Base-by-base conservation (phyloP, 2,797 vertebrate species). In the Liasis olivaceus region DNA sequence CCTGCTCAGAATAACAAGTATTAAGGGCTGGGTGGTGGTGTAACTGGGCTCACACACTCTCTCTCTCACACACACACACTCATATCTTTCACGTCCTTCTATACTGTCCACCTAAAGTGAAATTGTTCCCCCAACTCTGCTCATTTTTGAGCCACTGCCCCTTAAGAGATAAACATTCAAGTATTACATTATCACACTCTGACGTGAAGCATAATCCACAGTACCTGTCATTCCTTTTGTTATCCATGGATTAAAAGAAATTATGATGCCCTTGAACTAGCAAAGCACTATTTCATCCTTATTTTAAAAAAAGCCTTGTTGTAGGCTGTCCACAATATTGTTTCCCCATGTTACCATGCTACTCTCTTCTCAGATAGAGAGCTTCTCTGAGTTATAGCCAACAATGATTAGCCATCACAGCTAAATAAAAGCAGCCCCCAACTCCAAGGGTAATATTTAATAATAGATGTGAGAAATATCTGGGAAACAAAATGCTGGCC, bases 1-100 rank as follows among this genome's bases (percentile, higher is more conserved):
- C 85, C 85, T 90, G 92, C 69, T 89, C 92, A 91, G 89, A 93
- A 93, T 93, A 90, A 88, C 31, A 93, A 93, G 89, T 81, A 93
- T 12, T 63, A 63, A 58, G 59, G 12, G 66, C 31, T 92, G 59
- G 24, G 77, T 51, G 54, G 59, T 9, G 31, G 72, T 60, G 81
- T 31, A 60, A 36, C 72, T 77, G 17, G 31, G 15, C 14, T 0
- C n/a, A 15, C 64, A 2, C n/a, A 3, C 14, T 1, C 72, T 20
- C 2, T 4, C 42, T 24, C 26, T 58, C 62, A 63, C 13, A 54
- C 15, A n/a, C 26, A 58, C 77, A 14, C 77, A 77, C 9, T 31
- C 24, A 4, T 31, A 22, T 66, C 28, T 51, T 58, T 54, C 6
- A 28, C n/a, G 22, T 77, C 42, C 31, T 24, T 47, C 85, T 62